Base-by-base conservation (phyloP, 2,888 invertebrate species). In the Lochmaea crataegi region DNA sequence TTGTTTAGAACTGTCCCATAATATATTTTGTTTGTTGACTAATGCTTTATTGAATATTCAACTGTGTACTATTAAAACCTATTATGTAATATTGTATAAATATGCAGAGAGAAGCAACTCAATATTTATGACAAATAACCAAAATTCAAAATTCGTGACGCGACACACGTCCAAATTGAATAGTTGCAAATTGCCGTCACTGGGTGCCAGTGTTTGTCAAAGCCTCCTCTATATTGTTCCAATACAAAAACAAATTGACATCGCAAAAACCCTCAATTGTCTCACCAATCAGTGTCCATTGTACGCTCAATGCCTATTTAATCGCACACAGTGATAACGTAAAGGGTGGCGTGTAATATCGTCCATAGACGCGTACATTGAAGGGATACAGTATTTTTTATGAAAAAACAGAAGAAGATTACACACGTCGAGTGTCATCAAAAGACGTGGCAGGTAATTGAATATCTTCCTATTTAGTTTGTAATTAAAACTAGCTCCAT, bases 201-300 rank as follows among this genome's bases (percentile, higher is more conserved):
- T 82, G 80, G 82, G 82, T 81, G 77, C 79, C 79, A 81, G 77
- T 86, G 86, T 86, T 86, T 85, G 85, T 83, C 84, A 81, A 83
- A 78, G 84, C 84, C 84, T 85, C 76, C 84, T 81, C 83, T 80
- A 82, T 80, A 85, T 86, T 87, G 86, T 86, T 75, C 71, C 78
- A 78, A 82, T 82, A 86, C 85, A 86, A 87, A 87, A 87, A 86
- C 86, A 86, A 86, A 87, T 87, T 86, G 86, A 85, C 86, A 85
- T 85, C 83, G 84, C 85, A 86, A 87, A 87, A 87, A 86, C 85
- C 84, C 80, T 79, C 86, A 82, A 86, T 87, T 87, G 86, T 87
- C 85, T 87, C 85, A 86, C 85, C 86, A 87, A 87, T 87, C 87
- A 87, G 84, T 78, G 81, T 68, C 82, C 81, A 86, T 86, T 86